Base-by-base conservation (phyloP, 2,113 vertebrate species). In the Canis aureus region DNA sequence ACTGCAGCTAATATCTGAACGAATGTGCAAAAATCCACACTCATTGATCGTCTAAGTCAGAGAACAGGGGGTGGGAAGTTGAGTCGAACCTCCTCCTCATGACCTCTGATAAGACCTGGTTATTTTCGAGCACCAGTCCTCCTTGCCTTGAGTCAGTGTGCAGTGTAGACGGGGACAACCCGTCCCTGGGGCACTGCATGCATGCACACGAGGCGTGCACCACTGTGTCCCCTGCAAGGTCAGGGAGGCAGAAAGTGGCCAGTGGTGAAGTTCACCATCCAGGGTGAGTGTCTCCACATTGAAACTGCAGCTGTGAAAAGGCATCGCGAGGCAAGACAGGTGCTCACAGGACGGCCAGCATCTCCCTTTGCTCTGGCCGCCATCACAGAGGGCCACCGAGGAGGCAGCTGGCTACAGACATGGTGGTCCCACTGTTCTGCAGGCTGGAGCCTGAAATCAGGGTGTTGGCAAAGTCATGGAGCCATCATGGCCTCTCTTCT, bases 11-110 rank as follows among this genome's bases (percentile, higher is more conserved):
- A 20, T 3, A 0, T 3, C 53, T 5, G 16, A 32, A 20, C 16
- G 0, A 12, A 32, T 1, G 3, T 9, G 5, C 4, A 1, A 3
- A 15, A 15, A 25, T 3, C 8, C 13, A 35, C 0, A 23, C 78
- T 35, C 78, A 81, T 13, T 9, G 13, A 2, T 9, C 8, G 0
- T 11, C 25, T 55, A 35, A 1, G 1, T 16, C 2, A 12, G 19
- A 62, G 57, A 11, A 4, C 38, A 0, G 0, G 69, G 0, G 0
- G 69, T 22, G 71, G 17, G 11, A 19, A 7, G 57, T 0, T 1
- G 71, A 2, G 27, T 11, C 22, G 19, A 11, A 6, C 9, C 55
- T 51, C n/a, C 3, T 43, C 38, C 6, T 3, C 11, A 3, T 2
- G 2, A 29, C 12, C 17, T 10, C 17, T 6, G 2, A 0, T 32